phyloP scores from a whole-genome alignment of 2,113 vertebrate species.

The Erpornis zantholeuca region DNA sequence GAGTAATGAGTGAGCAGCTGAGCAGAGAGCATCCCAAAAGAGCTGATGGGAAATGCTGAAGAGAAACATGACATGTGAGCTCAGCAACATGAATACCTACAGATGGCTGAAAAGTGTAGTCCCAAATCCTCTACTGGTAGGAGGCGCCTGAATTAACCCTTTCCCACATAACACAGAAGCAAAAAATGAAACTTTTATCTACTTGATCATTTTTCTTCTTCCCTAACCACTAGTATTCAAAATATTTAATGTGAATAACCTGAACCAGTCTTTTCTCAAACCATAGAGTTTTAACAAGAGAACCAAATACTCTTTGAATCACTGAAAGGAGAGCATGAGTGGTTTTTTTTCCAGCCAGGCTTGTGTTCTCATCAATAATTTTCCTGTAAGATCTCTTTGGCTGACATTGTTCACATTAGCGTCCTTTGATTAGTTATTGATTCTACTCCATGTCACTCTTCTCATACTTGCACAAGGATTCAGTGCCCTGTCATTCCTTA shows the following conservation, averaged over 20 bases:
- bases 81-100: neutral
- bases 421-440: neutral
- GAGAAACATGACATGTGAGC: neutral
- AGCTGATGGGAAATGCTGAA: neutral
- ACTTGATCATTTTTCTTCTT: neutral
- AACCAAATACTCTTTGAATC: neutral
- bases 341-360: neutral
- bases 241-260: neutral
- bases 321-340: neutral
- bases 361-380: neutral
- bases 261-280: neutral
- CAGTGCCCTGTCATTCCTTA: neutral
- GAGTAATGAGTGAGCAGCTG: neutral
- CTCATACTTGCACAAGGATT: neutral
- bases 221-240: neutral
- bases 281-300: neutral
- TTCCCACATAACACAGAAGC: neutral
- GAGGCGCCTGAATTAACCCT: neutral
- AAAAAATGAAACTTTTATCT: neutral
- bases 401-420: neutral
- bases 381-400: neutral
- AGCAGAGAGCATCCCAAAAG: neutral
- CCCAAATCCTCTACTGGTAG: neutral
- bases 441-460: neutral
- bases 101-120: neutral